Evolutionary conservation across 2,797 vertebrate species (phyloP).

Genomic region (Chiroxiphia lanceolata): DNA sequence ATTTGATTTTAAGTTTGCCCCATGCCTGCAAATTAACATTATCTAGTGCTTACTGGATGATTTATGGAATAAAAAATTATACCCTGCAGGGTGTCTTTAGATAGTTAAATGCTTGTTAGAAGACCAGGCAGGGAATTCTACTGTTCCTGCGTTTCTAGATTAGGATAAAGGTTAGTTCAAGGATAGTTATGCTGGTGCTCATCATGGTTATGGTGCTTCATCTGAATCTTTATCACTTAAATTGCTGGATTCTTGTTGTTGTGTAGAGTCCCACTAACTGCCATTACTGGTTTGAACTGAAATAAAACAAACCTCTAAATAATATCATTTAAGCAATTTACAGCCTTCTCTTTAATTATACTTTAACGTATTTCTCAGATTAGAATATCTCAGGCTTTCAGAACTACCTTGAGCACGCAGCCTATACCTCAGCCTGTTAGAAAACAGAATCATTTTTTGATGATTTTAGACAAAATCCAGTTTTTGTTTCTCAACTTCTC

Average conservation of each 20-base stretch:
- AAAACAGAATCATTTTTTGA: not conserved
- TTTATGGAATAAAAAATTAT: not conserved
- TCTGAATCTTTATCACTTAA: not conserved
- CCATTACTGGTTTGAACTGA: not conserved
- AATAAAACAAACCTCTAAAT: not conserved
- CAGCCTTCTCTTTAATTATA: not conserved
- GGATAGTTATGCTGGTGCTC: not conserved
- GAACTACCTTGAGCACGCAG: not conserved
- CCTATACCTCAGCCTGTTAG: not conserved
- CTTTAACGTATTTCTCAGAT: not conserved
- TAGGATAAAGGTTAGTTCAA: not conserved
- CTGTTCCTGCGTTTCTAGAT: not conserved
- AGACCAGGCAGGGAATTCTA: not conserved
- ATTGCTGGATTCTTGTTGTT: not conserved
- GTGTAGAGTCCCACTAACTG: not conserved
- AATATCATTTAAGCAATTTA: not conserved
- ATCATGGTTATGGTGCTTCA: not conserved
- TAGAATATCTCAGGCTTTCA: not conserved
- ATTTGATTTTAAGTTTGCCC: not conserved
- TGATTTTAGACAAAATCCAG: not conserved
- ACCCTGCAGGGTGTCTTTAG: not conserved
- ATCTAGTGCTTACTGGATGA: not conserved
- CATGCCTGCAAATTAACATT: not conserved
- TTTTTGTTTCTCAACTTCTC: not conserved
- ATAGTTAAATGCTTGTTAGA: not conserved